These are phyloP conservation scores for Glomeris maerens DNA, from an alignment of 1,140 invertebrate genomes.

Conservation along the genomic window DNA sequence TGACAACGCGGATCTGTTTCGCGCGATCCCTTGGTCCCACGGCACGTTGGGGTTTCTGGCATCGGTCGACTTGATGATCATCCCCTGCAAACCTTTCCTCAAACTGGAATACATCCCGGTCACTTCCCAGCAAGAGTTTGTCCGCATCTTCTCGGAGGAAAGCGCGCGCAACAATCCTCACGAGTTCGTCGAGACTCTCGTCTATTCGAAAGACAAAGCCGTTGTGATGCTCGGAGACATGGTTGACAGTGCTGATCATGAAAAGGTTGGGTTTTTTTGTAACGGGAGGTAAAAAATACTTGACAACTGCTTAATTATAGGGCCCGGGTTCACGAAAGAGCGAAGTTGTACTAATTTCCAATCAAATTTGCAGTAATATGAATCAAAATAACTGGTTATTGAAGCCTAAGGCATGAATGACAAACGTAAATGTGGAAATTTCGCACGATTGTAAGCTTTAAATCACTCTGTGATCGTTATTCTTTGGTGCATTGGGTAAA, in stretches of 20 bases:
- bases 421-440: no score
- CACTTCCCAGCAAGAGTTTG: slow-evolving; percentile 37
- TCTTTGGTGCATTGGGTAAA: no score
- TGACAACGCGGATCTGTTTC: slow-evolving; percentile 55
- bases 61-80: slow-evolving; percentile 55
- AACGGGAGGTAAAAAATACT: no score
- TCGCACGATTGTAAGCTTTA: background rate
- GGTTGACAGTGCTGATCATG: slow-evolving; percentile 37
- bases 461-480: background rate
- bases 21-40: slow-evolving; percentile 68
- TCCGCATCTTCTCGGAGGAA: slow-evolving; percentile 37
- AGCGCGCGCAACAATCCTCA: slow-evolving; percentile 38
- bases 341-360: no score
- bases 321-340: no score
- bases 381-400: no score
- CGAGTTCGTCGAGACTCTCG: slow-evolving; percentile 60
- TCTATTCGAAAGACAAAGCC: slow-evolving; percentile 45
- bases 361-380: no score
- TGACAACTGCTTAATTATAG: no score
- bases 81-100: slow-evolving; percentile 47
- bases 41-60: slow-evolving; percentile 72
- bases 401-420: no score
- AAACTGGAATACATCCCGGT: slow-evolving; percentile 50
- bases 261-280: slow-evolving; percentile 37
- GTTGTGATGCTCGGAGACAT: slow-evolving; percentile 63